A percentile compares a stretch with the other conserved stretches of the same genome.
phyloP scores from a whole-genome alignment of 2,113 vertebrate genomes.

The Zosterops japonicus region DNA sequence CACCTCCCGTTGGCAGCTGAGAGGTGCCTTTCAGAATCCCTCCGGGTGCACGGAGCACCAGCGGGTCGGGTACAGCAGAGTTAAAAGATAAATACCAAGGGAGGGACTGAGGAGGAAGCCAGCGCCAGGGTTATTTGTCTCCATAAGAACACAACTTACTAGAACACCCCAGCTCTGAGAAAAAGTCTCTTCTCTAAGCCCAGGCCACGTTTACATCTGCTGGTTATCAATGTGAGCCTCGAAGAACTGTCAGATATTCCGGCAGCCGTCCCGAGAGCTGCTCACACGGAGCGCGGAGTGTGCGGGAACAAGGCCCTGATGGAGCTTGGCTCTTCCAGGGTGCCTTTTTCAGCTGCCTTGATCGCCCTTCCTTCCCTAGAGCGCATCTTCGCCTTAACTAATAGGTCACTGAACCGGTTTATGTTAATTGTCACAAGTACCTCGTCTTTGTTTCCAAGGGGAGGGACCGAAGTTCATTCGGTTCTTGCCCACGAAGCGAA shows the following conservation, averaged over 20 bases:
- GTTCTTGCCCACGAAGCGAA: not conserved
- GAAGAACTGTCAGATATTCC: not conserved
- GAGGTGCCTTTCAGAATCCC: not conserved
- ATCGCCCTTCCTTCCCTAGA: slow-evolving; percentile 1
- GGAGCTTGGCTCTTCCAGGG: not conserved
- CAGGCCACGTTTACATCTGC: not conserved
- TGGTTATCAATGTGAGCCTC: not conserved
- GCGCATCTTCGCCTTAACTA: slow-evolving; percentile 46
- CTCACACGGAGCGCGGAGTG: not conserved
- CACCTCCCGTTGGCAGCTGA: not conserved
- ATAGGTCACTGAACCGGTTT: slow-evolving; percentile 62
- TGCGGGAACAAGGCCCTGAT: not conserved
- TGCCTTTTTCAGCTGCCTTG: not conserved
- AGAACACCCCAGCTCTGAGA: not conserved
- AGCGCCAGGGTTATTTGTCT: not conserved
- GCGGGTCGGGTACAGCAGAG: accelerated
- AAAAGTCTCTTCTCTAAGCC: not conserved
- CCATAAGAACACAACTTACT: not conserved
- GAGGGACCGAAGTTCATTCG: slow-evolving; percentile 29
- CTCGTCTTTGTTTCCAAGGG: slow-evolving; percentile 36
- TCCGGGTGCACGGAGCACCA: not conserved
- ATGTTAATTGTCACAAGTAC: slow-evolving; percentile 23
- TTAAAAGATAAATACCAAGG: not conserved
- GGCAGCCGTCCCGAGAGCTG: not conserved
- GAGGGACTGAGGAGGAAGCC: not conserved